Percentiles rank a stretch among this genome's conserved stretches.
phyloP scores from a whole-genome alignment of 1,140 invertebrate genomes.

The Calosoma granatense region DNA sequence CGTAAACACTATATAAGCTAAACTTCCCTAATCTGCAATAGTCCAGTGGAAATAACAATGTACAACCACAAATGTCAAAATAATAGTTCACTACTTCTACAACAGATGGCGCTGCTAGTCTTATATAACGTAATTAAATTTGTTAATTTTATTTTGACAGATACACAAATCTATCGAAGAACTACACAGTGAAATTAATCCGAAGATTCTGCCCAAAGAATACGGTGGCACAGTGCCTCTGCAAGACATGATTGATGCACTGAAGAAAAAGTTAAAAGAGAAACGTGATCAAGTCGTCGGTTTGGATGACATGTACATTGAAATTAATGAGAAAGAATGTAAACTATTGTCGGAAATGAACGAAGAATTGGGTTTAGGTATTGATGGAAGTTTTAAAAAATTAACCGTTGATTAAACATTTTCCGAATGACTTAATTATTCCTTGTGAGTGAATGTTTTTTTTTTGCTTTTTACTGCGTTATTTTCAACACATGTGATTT shows the following conservation, averaged over 20 bases:
- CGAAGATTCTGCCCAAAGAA: conserved; percentile 70
- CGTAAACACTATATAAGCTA: neutral
- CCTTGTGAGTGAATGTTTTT: neutral
- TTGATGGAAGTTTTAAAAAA: conserved; percentile 70
- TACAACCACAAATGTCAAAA: too few relatives aligned
- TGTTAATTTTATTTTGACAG: conserved; percentile 39
- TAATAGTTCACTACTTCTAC: too few relatives aligned
- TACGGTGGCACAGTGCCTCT: conserved; percentile 72
- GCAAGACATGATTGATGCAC: conserved; percentile 64
- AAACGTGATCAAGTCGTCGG: conserved; percentile 56
- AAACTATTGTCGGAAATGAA: conserved; percentile 50
- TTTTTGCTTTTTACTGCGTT: neutral
- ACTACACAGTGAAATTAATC: conserved; percentile 55
- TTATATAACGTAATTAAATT: conserved; percentile 13
- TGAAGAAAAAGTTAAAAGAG: conserved; percentile 54
- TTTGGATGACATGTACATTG: conserved; percentile 69
- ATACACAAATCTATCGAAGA: conserved; percentile 61
- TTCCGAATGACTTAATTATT: neutral
- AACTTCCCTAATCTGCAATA: neutral
- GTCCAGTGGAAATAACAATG: too few relatives aligned
- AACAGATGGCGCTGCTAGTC: conserved; percentile 4
- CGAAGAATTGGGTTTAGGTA: conserved; percentile 52
- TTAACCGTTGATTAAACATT: conserved; percentile 61
- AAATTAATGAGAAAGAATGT: conserved; percentile 49
- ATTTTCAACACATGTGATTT: too few relatives aligned